Base-by-base conservation (phyloP, 2,888 invertebrate species). In the Drosophila rubida region DNA sequence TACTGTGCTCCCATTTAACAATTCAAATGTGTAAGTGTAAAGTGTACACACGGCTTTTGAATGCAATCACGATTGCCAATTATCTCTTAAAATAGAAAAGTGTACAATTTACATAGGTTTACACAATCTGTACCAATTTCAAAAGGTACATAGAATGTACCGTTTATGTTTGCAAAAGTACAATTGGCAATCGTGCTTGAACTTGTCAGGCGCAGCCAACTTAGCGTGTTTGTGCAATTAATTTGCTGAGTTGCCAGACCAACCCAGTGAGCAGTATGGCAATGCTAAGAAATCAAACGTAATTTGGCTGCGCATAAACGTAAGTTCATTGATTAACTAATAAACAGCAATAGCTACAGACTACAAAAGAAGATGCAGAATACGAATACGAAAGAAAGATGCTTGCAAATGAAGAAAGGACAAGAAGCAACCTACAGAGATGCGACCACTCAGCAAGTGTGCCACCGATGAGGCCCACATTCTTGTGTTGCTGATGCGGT, bases 391-490 rank as follows among this genome's bases (percentile, higher is more conserved):
- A 16, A 46, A 16, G 22, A 37, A 37, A 25, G 59, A 62, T 37
- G 44, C 51, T 65, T 57, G 71, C 71, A 71, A 60, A 74, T 48
- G 46, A 55, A 42, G 25, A 61, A 39, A 49, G 59, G 55, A 54
- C 50, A 68, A 90, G 79, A 91, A 92, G 91, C 91, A 91, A 92
- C 92, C 92, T 92, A 92, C 92, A 91, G 88, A 91, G 90, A 89
- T 91, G 91, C 80, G 91, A 88, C 89, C 88, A 89, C 73, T 90
- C 91, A 87, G 89, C 89, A 83, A 83, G 78, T 25, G 84, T 80
- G 80, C 86, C 89, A 89, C 89, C 91, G 87, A 89, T 88, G 81
- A 92, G 91, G 89, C 91, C 90, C 85, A 84, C 89, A 89, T 85
- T 90, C 82, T 80, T 80, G 65, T 84, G 80, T 62, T 82, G 80